Conservation (phyloP, 2,797 vertebrate genomes). For the Mareca strepera region DNA sequence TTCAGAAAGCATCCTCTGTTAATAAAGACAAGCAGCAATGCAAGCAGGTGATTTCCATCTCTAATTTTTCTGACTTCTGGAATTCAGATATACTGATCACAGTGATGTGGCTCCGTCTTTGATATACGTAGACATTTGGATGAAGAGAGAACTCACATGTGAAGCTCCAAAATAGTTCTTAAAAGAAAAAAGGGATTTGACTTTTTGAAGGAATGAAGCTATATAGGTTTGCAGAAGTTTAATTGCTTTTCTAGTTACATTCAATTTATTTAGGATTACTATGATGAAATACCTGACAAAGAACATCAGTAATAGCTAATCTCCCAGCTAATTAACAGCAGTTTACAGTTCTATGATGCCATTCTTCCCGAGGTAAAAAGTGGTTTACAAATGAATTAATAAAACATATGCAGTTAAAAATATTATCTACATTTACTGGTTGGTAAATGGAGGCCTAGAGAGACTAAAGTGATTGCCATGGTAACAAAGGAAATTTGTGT, state of each 20-base stretch:
- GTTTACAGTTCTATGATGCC: not conserved
- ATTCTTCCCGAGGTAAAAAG: not conserved
- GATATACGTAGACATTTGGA: not conserved
- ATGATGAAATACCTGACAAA: not conserved
- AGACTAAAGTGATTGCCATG: not conserved
- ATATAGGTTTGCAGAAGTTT: not conserved
- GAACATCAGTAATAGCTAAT: not conserved
- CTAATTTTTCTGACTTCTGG: not conserved
- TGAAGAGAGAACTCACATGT: not conserved
- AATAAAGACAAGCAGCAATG: not conserved
- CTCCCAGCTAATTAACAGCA: not conserved
- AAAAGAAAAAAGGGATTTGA: not conserved
- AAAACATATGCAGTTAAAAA: not conserved
- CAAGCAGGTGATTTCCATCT: not conserved
- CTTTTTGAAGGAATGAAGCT: not conserved
- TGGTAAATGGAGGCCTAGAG: not conserved
- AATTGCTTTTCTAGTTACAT: not conserved
- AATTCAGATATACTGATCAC: not conserved
- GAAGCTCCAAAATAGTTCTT: not conserved
- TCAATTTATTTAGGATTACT: not conserved
- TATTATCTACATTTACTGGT: not conserved
- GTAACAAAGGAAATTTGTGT: constrained; percentile 4
- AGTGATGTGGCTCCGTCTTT: not conserved
- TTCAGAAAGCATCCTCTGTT: not conserved
- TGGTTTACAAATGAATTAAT: not conserved